These are phyloP conservation scores for Synergus itoensis DNA, from an alignment of 2,888 invertebrate genomes.

Conservation along the genomic window DNA sequence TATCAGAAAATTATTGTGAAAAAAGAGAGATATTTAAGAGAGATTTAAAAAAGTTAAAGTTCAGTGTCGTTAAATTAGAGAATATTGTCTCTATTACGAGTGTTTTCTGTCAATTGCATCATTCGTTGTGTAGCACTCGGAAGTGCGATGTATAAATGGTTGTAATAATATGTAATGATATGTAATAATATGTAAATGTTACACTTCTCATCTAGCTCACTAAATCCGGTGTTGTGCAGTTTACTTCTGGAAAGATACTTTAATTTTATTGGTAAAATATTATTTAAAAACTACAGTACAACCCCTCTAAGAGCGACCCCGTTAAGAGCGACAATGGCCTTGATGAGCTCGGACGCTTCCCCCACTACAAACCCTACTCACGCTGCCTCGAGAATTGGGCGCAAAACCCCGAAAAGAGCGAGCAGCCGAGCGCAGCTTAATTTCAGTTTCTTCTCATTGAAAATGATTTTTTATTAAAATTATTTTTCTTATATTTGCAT, in stretches of 20 bases:
- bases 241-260: background rate
- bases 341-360: no score
- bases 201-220: constrained; percentile 18
- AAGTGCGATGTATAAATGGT: constrained; percentile 33
- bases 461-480: no score
- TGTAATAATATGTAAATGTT: constrained; percentile 26
- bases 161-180: background rate
- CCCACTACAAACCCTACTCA: no score
- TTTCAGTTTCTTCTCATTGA: no score
- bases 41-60: background rate
- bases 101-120: constrained; percentile 26
- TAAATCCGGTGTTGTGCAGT: constrained; percentile 5
- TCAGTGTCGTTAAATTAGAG: constrained; percentile 26
- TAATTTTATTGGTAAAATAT: no score
- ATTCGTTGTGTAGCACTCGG: constrained; percentile 27
- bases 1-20: constrained; percentile 17
- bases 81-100: constrained; percentile 33
- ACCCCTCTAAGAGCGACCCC: no score
- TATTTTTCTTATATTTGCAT: no score
- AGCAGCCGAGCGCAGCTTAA: no score
- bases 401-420: no score
- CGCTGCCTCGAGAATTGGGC: no score
- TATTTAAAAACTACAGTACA: no score
- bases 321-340: no score
- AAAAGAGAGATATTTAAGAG: constrained; percentile 23